Evolutionary conservation across 2,888 invertebrate genomes (phyloP), one percentile per base, ranked within the genome.

Genomic region (Pyrocoelia pectoralis): DNA sequence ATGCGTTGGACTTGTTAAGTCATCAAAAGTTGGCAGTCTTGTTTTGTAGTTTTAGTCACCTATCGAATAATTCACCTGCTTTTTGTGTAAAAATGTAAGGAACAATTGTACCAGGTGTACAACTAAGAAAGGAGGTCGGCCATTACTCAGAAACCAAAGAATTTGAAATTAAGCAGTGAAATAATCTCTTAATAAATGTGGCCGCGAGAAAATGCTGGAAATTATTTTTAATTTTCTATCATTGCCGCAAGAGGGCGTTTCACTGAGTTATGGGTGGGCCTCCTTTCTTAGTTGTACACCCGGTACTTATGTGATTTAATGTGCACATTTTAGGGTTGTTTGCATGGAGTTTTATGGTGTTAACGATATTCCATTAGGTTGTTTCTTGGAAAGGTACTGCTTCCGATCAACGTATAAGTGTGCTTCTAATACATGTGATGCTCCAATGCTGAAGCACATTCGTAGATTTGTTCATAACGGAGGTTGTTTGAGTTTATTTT

Each of bases 281-380:
- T n/a, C n/a, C n/a, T n/a, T n/a, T n/a, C n/a, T n/a, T n/a, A n/a
- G n/a, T n/a, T n/a, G n/a, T n/a, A n/a, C n/a, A n/a, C n/a, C n/a
- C n/a, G n/a, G n/a, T n/a, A n/a, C n/a, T n/a, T n/a, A n/a, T n/a
- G n/a, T 40, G 10, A 8, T 18, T 46, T 55, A 1, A 13, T 12
- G 14, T 38, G 6, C 4, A 6, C 6, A 14, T 76, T 77, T 17
- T 71, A 92, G 92, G 90, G 88, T 94, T 56, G 92, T 95, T 0
- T 89, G 89, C 57, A 98, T 99, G 96, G 93, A 95, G 76, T 93
- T 97, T 83, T 99, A 99, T 81, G 96, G 96, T 0, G 87, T 90
- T 15, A 94, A 97, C 77, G 99, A 99, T 80, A 96, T 98, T 72
- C 93, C 97, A 1, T 83, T 99, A 46, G 98, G 98, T 29, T 92